These are phyloP conservation scores for Bilobella aurantiaca DNA, from an alignment of 1,140 invertebrate species.

Conservation along the genomic window DNA sequence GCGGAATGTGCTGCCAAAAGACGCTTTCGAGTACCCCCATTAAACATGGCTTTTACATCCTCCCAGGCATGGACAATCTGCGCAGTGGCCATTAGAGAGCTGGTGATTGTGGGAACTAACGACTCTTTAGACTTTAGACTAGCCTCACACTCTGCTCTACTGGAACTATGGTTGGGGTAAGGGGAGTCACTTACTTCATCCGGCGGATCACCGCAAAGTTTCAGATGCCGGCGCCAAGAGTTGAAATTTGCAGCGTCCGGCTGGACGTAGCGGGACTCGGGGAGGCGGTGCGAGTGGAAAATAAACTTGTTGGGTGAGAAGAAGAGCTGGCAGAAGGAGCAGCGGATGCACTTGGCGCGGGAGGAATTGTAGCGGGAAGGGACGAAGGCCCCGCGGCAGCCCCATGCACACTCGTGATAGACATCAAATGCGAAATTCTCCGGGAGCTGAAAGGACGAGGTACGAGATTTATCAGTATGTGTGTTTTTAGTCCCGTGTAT, in stretches of 20 bases:
- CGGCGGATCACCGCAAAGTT: slow-evolving; percentile 63
- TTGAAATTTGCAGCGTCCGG: slow-evolving; percentile 96
- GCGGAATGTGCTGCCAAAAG: slow-evolving; percentile 46
- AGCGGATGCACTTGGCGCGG: slow-evolving; percentile 91
- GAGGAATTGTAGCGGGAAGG: slow-evolving; percentile 79
- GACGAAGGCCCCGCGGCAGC: slow-evolving; percentile 79
- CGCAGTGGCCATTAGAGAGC: slow-evolving; percentile 26
- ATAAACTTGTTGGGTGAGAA: slow-evolving; percentile 98
- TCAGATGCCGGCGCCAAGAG: slow-evolving; percentile 91
- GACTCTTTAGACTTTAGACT: no score
- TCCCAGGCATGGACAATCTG: slow-evolving; percentile 50
- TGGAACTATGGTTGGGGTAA: slow-evolving; percentile 2
- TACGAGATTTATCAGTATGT: no score
- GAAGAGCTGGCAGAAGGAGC: slow-evolving; percentile 77
- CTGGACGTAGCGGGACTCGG: slow-evolving; percentile 74
- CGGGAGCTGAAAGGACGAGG: slow-evolving; percentile 49
- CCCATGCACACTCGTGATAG: slow-evolving; percentile 90
- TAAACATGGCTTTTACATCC: slow-evolving; percentile 97
- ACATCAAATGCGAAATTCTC: slow-evolving; percentile 93
- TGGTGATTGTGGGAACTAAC: no score
- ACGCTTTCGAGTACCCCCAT: slow-evolving; percentile 85
- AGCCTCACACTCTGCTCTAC: no score
- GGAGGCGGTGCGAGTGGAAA: slow-evolving; percentile 85
- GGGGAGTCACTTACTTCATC: slow-evolving; percentile 52
- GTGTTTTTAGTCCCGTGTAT: no score